These are phyloP conservation scores for Coboldia fuscipes DNA, from an alignment of 1,140 invertebrate genomes.

Conservation along the genomic window DNA sequence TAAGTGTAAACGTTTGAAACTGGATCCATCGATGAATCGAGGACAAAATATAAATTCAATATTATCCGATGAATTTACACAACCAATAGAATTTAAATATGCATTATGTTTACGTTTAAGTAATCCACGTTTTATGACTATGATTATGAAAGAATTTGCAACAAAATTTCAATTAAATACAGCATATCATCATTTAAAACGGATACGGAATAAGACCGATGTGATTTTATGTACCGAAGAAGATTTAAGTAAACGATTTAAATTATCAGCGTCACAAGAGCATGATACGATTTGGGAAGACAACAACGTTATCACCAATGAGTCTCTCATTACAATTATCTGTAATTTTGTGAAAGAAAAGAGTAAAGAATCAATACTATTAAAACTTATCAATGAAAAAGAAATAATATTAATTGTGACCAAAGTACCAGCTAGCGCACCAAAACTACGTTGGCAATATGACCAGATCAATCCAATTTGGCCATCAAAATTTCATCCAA, in stretches of 20 bases:
- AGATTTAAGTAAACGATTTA: constrained; percentile 27
- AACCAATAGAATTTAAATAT: constrained; percentile 26
- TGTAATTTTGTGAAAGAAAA: neutral
- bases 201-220: constrained; percentile 31
- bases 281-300: neutral
- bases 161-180: constrained; percentile 30
- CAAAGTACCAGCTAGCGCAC: constrained; percentile 37
- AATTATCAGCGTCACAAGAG: neutral
- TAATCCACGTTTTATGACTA: constrained; percentile 37
- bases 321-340: neutral
- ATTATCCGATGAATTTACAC: constrained; percentile 25
- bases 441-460: constrained; percentile 45
- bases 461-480: constrained; percentile 36
- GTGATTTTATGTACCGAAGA: constrained; percentile 30
- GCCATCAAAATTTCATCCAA: constrained; percentile 71
- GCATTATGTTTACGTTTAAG: constrained; percentile 27
- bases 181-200: constrained; percentile 46
- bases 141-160: constrained; percentile 32
- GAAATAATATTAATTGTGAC: constrained; percentile 24
- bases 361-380: neutral
- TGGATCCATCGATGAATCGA: no score
- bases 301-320: no score
- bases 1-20: no score
- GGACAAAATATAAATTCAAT: constrained; percentile 23
- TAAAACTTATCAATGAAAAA: constrained; percentile 24